phyloP scores from a whole-genome alignment of 2,888 invertebrate species.

The Caenorhabditis macrosperma region DNA sequence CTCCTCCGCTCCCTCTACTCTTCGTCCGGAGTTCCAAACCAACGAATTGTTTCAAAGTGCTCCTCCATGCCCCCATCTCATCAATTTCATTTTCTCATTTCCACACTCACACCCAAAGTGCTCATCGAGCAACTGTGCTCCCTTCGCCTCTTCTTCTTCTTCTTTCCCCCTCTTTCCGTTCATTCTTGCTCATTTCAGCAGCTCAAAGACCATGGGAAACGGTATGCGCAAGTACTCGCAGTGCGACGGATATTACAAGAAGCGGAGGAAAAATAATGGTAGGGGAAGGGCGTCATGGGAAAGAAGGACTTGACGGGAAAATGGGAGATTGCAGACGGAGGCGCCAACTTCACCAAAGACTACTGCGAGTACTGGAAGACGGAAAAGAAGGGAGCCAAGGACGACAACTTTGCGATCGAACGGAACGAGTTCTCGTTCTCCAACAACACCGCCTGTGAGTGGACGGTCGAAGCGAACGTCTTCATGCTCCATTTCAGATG shows the following conservation, averaged over 20 bases:
- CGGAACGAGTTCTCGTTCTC: slow-evolving; percentile 56
- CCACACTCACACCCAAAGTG: neutral
- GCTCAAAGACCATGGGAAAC: slow-evolving; percentile 51
- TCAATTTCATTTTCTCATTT: slow-evolving; percentile 17
- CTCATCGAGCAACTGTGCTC: slow-evolving; percentile 21
- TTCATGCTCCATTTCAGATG: slow-evolving; percentile 39
- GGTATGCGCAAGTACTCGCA: slow-evolving; percentile 59
- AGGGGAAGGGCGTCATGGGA: neutral
- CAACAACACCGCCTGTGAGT: slow-evolving; percentile 47
- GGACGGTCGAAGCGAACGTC: too few relatives aligned
- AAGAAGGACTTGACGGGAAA: neutral
- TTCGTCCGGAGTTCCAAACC: slow-evolving; percentile 3
- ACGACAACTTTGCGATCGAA: slow-evolving; percentile 56
- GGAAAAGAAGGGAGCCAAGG: slow-evolving; percentile 46
- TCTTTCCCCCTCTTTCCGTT: neutral
- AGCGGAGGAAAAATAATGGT: slow-evolving; percentile 53
- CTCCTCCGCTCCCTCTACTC: neutral
- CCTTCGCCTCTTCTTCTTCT: neutral
- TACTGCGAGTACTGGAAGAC: slow-evolving; percentile 59
- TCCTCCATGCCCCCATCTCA: neutral
- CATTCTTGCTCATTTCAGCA: slow-evolving; percentile 8
- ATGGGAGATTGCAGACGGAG: slow-evolving; percentile 27
- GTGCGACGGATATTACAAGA: slow-evolving; percentile 58
- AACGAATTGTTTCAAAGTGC: slow-evolving; percentile 7
- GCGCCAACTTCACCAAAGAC: slow-evolving; percentile 56